A percentile compares a stretch with the other conserved stretches of the same genome.
Evolutionary conservation across 2,888 invertebrate species (phyloP).

Genomic region (Podabrus alpinus): DNA sequence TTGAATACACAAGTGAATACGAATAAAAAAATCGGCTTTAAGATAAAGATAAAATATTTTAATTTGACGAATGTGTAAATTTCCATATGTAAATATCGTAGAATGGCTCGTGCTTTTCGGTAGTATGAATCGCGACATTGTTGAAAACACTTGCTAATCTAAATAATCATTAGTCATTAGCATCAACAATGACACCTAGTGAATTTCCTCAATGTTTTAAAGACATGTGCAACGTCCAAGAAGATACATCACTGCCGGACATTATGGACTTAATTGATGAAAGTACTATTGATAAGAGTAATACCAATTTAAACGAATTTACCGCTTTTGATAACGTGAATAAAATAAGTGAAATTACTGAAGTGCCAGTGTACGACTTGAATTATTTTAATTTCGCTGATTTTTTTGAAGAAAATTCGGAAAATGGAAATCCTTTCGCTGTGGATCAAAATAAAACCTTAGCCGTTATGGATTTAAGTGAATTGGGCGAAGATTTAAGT

Average conservation of each 20-base stretch:
- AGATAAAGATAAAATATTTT: constrained; percentile 23
- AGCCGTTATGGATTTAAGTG: constrained; percentile 10
- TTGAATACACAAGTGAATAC: constrained; percentile 27
- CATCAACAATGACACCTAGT: constrained; percentile 23
- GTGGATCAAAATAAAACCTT: not conserved
- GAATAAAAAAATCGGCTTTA: constrained; percentile 22
- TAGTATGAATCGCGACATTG: constrained; percentile 6
- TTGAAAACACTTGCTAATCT: not conserved
- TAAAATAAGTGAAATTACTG: constrained; percentile 1
- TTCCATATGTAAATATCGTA: constrained; percentile 20
- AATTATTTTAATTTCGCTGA: constrained; percentile 24
- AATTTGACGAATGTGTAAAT: constrained; percentile 25
- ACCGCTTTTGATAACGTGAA: constrained; percentile 12
- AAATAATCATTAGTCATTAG: not conserved
- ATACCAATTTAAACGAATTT: constrained; percentile 7
- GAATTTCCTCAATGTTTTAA: constrained; percentile 18
- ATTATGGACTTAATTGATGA: constrained; percentile 12
- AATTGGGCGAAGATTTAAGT: constrained; percentile 15
- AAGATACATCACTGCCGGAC: not conserved
- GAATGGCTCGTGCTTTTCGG: constrained; percentile 6
- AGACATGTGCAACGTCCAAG: constrained; percentile 13
- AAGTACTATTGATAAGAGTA: not conserved
- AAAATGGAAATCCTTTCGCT: not conserved
- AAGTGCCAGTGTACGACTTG: constrained; percentile 9
- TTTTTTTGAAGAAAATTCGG: constrained; percentile 13